phyloP scores from a whole-genome alignment of 1,140 invertebrate species.

The Radopholus similis region DNA sequence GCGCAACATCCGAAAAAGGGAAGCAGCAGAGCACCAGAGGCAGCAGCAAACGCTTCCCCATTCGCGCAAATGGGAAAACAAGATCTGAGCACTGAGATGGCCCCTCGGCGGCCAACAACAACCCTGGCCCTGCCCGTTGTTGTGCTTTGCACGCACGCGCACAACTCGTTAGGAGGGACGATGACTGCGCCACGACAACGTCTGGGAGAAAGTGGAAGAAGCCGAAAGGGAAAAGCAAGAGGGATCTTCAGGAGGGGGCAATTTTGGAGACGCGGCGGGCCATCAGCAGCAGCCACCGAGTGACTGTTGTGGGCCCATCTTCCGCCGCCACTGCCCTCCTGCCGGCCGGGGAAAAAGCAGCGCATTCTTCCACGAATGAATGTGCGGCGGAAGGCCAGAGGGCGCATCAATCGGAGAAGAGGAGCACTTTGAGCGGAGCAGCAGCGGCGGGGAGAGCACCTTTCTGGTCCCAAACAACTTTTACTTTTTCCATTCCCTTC shows the following conservation, averaged over 20 bases:
- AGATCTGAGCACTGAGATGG: not conserved
- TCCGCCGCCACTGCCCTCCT: not conserved
- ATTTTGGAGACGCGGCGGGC: not conserved
- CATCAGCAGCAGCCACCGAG: too few relatives aligned
- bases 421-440: not conserved
- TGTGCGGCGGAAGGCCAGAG: not conserved
- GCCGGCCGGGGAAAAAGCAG: not conserved
- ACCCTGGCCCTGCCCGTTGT: not conserved
- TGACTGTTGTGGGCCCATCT: too few relatives aligned
- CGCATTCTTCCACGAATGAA: not conserved
- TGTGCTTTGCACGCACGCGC: not conserved
- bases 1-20: not conserved
- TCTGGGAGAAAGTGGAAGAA: not conserved
- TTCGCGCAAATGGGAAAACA: too few relatives aligned
- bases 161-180: slow-evolving; percentile 1
- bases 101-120: not conserved
- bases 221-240: not conserved
- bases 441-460: not conserved
- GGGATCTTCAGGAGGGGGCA: not conserved
- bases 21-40: not conserved
- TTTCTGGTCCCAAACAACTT: not conserved
- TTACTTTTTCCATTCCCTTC: not conserved
- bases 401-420: not conserved
- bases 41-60: too few relatives aligned
- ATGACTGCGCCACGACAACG: too few relatives aligned